A percentile compares a stretch with the other conserved stretches of the same genome.
phyloP scores from a whole-genome alignment of 2,113 vertebrate genomes.

The Macrotis lagotis region DNA sequence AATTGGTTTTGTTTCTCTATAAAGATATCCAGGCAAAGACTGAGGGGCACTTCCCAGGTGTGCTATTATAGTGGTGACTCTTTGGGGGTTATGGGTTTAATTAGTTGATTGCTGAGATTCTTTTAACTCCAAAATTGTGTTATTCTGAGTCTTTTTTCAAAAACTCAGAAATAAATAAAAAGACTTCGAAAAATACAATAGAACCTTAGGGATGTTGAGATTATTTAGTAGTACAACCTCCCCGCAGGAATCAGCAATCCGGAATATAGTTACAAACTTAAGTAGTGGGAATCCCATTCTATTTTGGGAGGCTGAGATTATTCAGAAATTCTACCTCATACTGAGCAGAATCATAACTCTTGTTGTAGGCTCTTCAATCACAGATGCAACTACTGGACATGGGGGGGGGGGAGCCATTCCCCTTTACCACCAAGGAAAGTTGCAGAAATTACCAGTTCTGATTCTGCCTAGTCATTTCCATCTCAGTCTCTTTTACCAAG shows the following conservation, averaged over 20 bases:
- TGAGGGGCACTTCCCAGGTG: background rate
- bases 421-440: background rate
- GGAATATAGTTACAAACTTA: background rate
- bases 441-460: background rate
- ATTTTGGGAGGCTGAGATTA: background rate
- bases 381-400: background rate
- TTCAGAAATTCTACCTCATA: background rate
- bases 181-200: background rate
- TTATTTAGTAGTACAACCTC: background rate
- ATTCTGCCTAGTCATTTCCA: background rate
- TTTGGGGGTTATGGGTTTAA: background rate
- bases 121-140: background rate
- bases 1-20: background rate
- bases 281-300: background rate
- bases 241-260: background rate
- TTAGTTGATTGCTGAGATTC: background rate
- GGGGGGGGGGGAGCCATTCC: background rate
- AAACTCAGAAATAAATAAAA: no score
- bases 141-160: background rate
- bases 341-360: background rate
- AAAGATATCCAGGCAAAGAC: background rate
- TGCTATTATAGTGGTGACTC: background rate
- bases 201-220: background rate
- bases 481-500: background rate
- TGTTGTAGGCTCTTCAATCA: background rate